Evolutionary conservation across 2,797 vertebrate species (phyloP).

Genomic region (Nyctibius grandis): DNA sequence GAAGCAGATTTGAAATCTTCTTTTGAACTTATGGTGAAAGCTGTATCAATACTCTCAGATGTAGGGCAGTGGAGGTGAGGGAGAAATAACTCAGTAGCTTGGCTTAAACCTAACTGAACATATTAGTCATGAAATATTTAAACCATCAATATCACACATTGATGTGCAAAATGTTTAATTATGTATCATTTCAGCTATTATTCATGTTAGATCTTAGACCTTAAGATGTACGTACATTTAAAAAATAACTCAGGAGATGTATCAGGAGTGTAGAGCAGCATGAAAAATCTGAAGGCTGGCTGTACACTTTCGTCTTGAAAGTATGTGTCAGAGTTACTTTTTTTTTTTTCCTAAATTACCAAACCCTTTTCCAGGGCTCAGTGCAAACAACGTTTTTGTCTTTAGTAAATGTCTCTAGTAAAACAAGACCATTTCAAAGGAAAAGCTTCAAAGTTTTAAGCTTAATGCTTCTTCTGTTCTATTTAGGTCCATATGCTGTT

Average conservation of each 20-base stretch:
- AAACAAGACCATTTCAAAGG: background rate
- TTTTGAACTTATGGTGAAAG: constrained; percentile 18
- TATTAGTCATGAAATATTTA: constrained; percentile 73
- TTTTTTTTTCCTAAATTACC: background rate
- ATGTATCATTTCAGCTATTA: constrained; percentile 70
- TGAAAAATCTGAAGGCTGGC: constrained; percentile 40
- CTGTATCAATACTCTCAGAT: constrained; percentile 30
- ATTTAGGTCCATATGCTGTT: background rate
- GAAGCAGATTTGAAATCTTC: constrained; percentile 29
- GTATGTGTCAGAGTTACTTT: background rate
- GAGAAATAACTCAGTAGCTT: constrained; percentile 56
- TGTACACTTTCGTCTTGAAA: background rate
- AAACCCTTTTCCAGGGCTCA: background rate
- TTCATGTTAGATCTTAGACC: constrained; percentile 67
- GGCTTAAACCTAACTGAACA: constrained; percentile 60
- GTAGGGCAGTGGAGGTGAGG: constrained; percentile 25
- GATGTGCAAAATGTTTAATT: constrained; percentile 70
- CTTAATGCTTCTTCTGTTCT: background rate
- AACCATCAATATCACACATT: constrained; percentile 64
- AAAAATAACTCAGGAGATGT: constrained; percentile 64
- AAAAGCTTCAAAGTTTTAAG: background rate
- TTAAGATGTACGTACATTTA: constrained; percentile 62
- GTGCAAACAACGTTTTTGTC: background rate
- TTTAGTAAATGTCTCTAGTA: background rate
- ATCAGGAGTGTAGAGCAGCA: constrained; percentile 36